Base-by-base conservation (phyloP, 2,888 invertebrate species). In the Eupeodes latifasciatus region DNA sequence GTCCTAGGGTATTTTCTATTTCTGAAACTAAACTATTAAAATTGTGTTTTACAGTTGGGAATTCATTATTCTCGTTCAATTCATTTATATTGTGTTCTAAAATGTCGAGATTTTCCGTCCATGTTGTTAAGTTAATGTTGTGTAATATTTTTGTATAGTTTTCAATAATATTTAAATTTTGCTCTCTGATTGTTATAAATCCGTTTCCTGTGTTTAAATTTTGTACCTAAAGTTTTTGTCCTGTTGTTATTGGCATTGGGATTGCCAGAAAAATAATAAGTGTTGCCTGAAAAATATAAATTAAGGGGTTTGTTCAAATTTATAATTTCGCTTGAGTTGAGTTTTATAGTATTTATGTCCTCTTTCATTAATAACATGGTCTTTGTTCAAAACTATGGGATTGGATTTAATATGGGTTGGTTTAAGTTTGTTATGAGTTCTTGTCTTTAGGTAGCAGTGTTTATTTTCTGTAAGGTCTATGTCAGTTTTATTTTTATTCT, bases 371-470 rank as follows among this genome's bases (percentile, higher is more conserved):
- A 10, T 19, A 55, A 55, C 27, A 19, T 61, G 61, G n/a, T 61
- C 61, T 36, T 61, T 14, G 61, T 61, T 40, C 34, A 34, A 36
- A 59, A 36, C 14, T 59, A 40, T 61, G 61, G 36, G 61, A 36
- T 40, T 61, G 14, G 61, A 61, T 61, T 61, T 61, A 6, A 61
- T 61, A 61, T 61, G 61, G 1, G 61, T 61, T 36, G 61, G 36
- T n/a, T 61, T 61, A 40, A 61, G 40, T 40, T 59, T 59, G 12
- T 59, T 59, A 59, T 59, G 59, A 27, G 59, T 34, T 34, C 59
- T 59, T 34, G 34, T 11, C 11, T 34, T 59, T 11, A 59, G 34
- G 34, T 59, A 59, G 11, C 11, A 34, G 16, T 59, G 27, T 2
- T 59, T 12, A 34, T 10, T 59, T 59, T 59, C 12, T 12, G 27